phyloP scores from a whole-genome alignment of 2,113 vertebrate species.

The Stigmatopora nigra region DNA sequence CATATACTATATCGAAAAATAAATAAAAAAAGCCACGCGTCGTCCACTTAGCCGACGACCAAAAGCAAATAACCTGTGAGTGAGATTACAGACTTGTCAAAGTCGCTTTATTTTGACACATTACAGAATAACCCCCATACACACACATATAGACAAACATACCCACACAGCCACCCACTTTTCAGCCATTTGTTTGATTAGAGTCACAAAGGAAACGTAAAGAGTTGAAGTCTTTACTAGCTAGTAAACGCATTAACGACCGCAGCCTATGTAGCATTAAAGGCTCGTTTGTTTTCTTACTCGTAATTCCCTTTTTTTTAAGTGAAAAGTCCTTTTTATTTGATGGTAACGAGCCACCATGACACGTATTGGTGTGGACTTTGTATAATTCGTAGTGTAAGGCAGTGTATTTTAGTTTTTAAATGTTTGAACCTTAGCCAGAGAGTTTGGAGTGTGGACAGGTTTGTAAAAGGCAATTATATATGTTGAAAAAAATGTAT shows the following conservation, averaged over 20 bases:
- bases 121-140: constrained; percentile 42
- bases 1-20: constrained; percentile 28
- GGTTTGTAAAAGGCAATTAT: constrained; percentile 84
- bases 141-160: neutral
- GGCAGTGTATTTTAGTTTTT: constrained; percentile 55
- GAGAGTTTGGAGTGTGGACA: constrained; percentile 76
- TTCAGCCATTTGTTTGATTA: constrained; percentile 37
- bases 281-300: constrained; percentile 52
- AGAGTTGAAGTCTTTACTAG: constrained; percentile 54
- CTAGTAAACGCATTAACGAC: constrained; percentile 59
- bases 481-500: constrained; percentile 8
- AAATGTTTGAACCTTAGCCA: constrained; percentile 50
- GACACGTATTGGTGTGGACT: constrained; percentile 48
- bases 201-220: constrained; percentile 43
- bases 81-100: constrained; percentile 64
- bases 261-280: constrained; percentile 51
- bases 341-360: constrained; percentile 49
- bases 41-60: constrained; percentile 39
- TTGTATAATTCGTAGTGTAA: constrained; percentile 71
- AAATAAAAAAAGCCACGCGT: constrained; percentile 43
- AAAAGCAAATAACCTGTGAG: constrained; percentile 58
- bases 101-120: constrained; percentile 59
- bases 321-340: constrained; percentile 53
- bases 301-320: constrained; percentile 45
- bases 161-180: constrained; percentile 9